phyloP scores from a whole-genome alignment of 2,888 invertebrate species.

The Steinernema hermaphroditum region DNA sequence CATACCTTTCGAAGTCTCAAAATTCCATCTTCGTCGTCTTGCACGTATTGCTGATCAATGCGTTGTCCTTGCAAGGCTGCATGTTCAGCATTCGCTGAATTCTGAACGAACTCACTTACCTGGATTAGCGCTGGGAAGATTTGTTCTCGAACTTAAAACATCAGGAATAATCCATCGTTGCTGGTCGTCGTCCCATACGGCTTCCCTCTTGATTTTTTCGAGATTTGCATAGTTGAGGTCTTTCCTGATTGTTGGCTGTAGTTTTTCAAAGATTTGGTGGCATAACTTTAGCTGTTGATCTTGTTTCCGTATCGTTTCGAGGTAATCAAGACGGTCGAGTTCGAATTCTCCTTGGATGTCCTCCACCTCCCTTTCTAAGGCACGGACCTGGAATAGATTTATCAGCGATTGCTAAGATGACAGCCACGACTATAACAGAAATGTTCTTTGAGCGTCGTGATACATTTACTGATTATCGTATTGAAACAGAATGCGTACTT shows the following conservation, averaged over 20 bases:
- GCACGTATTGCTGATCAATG: slow-evolving; percentile 17
- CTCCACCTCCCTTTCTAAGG: slow-evolving; percentile 76
- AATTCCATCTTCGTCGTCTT: slow-evolving; percentile 55
- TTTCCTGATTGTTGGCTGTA: slow-evolving; percentile 75
- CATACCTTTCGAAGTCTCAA: slow-evolving; percentile 45
- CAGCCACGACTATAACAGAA: too few relatives aligned
- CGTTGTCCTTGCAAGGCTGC: slow-evolving; percentile 30
- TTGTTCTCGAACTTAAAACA: slow-evolving; percentile 73
- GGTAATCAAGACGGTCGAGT: slow-evolving; percentile 79
- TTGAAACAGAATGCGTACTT: background rate
- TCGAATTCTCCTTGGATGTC: slow-evolving; percentile 83
- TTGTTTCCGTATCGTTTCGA: slow-evolving; percentile 79
- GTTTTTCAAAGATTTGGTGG: slow-evolving; percentile 68
- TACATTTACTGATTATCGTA: too few relatives aligned
- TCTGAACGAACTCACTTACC: background rate
- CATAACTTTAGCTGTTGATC: slow-evolving; percentile 76
- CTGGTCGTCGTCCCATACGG: slow-evolving; percentile 78
- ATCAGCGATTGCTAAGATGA: background rate
- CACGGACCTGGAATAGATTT: slow-evolving; percentile 72
- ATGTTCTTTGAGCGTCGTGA: too few relatives aligned
- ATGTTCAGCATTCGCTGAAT: background rate
- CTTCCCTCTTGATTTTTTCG: slow-evolving; percentile 75
- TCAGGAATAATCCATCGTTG: slow-evolving; percentile 78
- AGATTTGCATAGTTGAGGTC: slow-evolving; percentile 76
- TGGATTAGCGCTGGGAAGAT: slow-evolving; percentile 73